phyloP scores from a whole-genome alignment of 2,797 vertebrate genomes.

The Chromobotia macracanthus region DNA sequence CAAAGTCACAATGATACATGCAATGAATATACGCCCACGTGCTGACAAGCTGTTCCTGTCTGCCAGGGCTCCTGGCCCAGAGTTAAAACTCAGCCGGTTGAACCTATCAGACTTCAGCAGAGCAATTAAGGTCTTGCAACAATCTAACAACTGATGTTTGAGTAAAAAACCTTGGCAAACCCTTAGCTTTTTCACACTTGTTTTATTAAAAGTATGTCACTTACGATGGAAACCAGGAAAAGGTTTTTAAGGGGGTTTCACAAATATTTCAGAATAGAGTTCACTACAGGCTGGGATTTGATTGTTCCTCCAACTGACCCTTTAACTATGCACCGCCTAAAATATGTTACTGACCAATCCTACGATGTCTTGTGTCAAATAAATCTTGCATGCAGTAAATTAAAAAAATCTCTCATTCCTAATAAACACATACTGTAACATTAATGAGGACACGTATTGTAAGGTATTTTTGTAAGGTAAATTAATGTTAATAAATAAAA shows the following conservation, averaged over 20 bases:
- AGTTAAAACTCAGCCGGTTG: conserved; percentile 65
- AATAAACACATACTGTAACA: background rate
- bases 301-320: background rate
- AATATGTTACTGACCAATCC: background rate
- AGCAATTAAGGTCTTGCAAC: conserved; percentile 46
- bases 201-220: background rate
- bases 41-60: conserved; percentile 63
- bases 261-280: background rate
- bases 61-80: conserved; percentile 54
- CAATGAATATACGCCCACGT: conserved; percentile 65
- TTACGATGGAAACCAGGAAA: conserved; percentile 1
- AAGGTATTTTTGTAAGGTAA: background rate
- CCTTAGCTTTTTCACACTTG: too few relatives aligned
- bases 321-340: background rate
- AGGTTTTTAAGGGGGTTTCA: background rate
- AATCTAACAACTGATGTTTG: conserved; percentile 50
- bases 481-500: background rate
- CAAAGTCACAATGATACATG: conserved; percentile 54
- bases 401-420: background rate
- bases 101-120: conserved; percentile 41
- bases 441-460: background rate
- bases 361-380: background rate
- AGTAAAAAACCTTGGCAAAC: conserved; percentile 23
- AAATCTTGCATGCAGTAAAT: too few relatives aligned
- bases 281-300: background rate